Evolutionary conservation across 2,113 vertebrate species (phyloP), one percentile per base, ranked within the genome.

Genomic region (Ascaphus truei): DNA sequence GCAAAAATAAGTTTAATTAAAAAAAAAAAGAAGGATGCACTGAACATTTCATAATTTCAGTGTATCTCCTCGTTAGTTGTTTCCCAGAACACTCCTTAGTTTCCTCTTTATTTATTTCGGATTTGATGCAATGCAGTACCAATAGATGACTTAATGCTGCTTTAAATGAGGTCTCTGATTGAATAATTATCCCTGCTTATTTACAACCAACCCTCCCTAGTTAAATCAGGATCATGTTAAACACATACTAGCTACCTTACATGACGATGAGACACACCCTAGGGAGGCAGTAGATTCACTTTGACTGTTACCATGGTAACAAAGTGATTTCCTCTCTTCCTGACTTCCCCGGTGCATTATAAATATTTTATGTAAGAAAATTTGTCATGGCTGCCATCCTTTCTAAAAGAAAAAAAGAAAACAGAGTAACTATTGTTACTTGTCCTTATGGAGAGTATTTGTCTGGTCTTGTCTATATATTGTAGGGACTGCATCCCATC

Each of bases 351-450:
- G 25, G n/a, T 52, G 47, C 47, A 39, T 71, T 71, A 71, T 61
- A 61, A 60, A 71, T 71, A 71, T 71, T 71, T 71, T 23, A 71
- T 71, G 67, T 60, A 52, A 22, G 18, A 61, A 71, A 61, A 52
- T 52, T 13, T 61, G 23, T 71, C 33, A 53, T 23, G 27, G 57
- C 57, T 61, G 56, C 56, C 31, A 69, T 51, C 67, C 45, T 69
- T 51, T 55, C 23, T 16, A 53, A 25, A 56, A 41, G 52, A 11
- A 12, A 11, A 20, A 47, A 22, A 23, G 11, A 47, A 20, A 47
- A 10, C 11, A n/a, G n/a, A n/a, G n/a, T n/a, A n/a, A n/a, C n/a
- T n/a, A n/a, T n/a, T n/a, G n/a, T n/a, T n/a, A n/a, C n/a, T n/a
- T n/a, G n/a, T 4, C 18, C 23, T 47, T 9, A 47, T 22, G 18